Evolutionary conservation across 2,888 invertebrate genomes (phyloP).

Genomic region (Yponomeuta malinellus): DNA sequence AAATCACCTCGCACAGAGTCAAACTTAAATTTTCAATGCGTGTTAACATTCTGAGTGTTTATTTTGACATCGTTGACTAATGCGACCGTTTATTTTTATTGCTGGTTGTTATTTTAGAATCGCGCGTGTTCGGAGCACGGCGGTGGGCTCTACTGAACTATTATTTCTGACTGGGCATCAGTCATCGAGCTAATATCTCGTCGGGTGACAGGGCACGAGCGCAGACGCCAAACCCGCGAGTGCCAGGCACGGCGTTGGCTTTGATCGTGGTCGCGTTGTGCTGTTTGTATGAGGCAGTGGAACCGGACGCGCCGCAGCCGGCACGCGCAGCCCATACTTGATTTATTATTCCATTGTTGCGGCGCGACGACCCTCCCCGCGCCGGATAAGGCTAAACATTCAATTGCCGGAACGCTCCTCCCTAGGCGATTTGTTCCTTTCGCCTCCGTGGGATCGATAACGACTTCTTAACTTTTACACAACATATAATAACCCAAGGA

Average conservation of each 20-base stretch:
- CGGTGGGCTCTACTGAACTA: conserved; percentile 55
- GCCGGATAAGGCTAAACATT: conserved; percentile 71
- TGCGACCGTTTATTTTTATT: conserved; percentile 72
- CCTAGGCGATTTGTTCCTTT: conserved; percentile 66
- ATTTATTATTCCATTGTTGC: conserved; percentile 74
- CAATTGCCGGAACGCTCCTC: conserved; percentile 64
- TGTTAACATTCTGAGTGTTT: conserved; percentile 58
- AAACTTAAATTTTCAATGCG: conserved; percentile 32
- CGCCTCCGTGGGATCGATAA: conserved; percentile 45
- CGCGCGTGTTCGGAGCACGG: conserved; percentile 52
- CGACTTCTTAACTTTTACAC: conserved; percentile 29
- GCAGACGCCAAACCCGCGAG: neutral
- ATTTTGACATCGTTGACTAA: conserved; percentile 73
- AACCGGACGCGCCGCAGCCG: conserved; percentile 32
- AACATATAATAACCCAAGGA: conserved; percentile 12
- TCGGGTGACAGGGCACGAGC: neutral
- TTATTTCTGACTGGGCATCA: conserved; percentile 69
- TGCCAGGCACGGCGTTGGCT: neutral
- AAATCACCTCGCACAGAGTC: conserved; percentile 7
- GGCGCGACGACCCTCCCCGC: conserved; percentile 57
- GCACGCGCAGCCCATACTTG: conserved; percentile 72
- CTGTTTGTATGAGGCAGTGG: too few relatives aligned
- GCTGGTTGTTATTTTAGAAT: conserved; percentile 60
- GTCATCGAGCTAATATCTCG: conserved; percentile 63
- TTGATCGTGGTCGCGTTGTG: neutral